Evolutionary conservation across 2,797 vertebrate species (phyloP), one percentile per base, ranked within the genome.

Genomic region (Semaprochilodus insignis): DNA sequence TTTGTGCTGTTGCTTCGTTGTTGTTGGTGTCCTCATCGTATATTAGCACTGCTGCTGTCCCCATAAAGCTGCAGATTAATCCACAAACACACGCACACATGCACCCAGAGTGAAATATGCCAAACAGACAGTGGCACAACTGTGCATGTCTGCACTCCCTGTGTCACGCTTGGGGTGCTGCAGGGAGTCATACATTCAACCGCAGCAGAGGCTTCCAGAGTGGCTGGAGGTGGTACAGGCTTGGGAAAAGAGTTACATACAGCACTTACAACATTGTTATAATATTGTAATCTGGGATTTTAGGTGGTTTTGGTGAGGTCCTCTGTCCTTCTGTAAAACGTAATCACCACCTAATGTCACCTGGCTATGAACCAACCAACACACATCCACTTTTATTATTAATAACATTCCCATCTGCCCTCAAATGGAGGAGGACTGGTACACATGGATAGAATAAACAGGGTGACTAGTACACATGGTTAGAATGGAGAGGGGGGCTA

Each of bases 51-150:
- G 63, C 57, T 59, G 44, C 4, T 81, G 40, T 73, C 51, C 57
- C 72, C 48, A 48, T 83, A 83, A 80, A 84, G 75, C 82, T 62
- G 23, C 23, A 44, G 65, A 80, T 79, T 71, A 81, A 82, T 83
- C 71, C 76, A 54, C 52, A 63, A 19, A 51, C 51, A 62, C 75
- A 51, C 67, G 44, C 51, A 57, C 77, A 62, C 59, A 71, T 21
- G 51, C 73, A 57, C 44, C 48, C 23, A 6, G 27, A 34, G 27
- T 34, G 62, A 65, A 34, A 65, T 17, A 36, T 13, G 57, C 71
- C 60, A 73, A 44, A 80, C 23, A 80, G 55, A 36, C 21, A 57
- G 77, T 72, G 55, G n/a, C 57, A 62, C 31, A 65, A 36, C 59
- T 55, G 48, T 74, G 52, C 17, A 54, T 16, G 67, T 74, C 54